Base-by-base conservation (phyloP, 2,797 vertebrate genomes). In the Nothura maculosa region DNA sequence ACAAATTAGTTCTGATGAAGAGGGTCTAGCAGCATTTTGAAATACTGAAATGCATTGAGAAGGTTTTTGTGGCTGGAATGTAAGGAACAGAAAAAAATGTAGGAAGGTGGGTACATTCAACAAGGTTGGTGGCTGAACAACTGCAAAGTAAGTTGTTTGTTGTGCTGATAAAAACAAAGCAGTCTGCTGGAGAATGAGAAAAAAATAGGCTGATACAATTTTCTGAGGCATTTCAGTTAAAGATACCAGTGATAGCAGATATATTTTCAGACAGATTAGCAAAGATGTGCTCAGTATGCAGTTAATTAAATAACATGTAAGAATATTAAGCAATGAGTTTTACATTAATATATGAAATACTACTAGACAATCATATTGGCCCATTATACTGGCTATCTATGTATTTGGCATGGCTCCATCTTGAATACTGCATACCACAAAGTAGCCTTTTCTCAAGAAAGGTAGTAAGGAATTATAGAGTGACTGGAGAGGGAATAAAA, bases 311-410 rank as follows among this genome's bases (percentile, higher is more conserved):
- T 36, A 84, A 83, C 27, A 7, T 25, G 78, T 18, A 83, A 67
- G 7, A 9, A 27, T 73, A 18, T 63, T 69, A 86, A 66, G 10
- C 40, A 86, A 61, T 6, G 13, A 73, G 34, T 10, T 73, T 89
- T 82, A 76, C 24, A 62, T 15, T 66, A 55, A 89, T 90, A 84
- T 79, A 89, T 62, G 28, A 79, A 92, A 86, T 45, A 79, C 58
- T 61, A 88, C 52, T 61, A 66, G 5, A 9, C 22, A 88, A 88
- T 83, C 5, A 21, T 60, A 80, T 87, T 76, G 64, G 24, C 75
- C 42, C 3, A 24, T 48, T 45, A n/a, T 64, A 70, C 21, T 78
- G 32, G 57, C 4, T 21, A 36, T 73, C 58, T 45, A 7, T 36
- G 45, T 69, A 64, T 66, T 19, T 42, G 14, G 5, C 32, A 10